A percentile compares a stretch with the other conserved stretches of the same genome.
Evolutionary conservation across 1,140 invertebrate genomes (phyloP).

Genomic region (Holotrichia oblita): DNA sequence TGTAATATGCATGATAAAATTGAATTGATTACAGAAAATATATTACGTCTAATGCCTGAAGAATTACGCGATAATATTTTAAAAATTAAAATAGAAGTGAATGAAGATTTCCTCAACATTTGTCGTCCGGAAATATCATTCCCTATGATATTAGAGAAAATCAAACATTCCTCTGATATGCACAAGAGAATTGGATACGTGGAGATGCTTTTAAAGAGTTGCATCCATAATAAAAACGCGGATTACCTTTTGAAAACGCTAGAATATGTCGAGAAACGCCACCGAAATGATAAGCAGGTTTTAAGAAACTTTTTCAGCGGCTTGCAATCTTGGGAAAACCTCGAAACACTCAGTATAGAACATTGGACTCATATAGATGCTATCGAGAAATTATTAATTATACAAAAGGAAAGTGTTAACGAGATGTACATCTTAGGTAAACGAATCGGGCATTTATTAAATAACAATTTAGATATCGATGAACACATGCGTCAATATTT

Average conservation of each 20-base stretch:
- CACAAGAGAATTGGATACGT: not conserved
- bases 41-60: not conserved
- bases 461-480: not conserved
- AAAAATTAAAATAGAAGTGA: not conserved
- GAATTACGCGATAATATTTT: constrained; percentile 1
- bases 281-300: constrained; percentile 9
- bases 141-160: not conserved
- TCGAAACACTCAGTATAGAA: not conserved
- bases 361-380: not conserved
- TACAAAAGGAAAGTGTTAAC: not conserved
- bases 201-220: not conserved
- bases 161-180: constrained; percentile 36
- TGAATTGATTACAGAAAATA: not conserved
- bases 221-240: not conserved
- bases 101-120: not conserved
- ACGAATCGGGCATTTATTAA: not conserved
- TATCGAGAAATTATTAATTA: not conserved
- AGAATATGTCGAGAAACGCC: constrained; percentile 4
- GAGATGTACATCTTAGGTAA: not conserved
- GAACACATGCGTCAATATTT: not conserved
- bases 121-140: not conserved
- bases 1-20: constrained; percentile 2
- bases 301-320: not conserved
- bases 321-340: not conserved
- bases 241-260: not conserved